A percentile compares a stretch with the other conserved stretches of the same genome.
Conservation (phyloP, 2,797 vertebrate genomes). For the Taeniopygia guttata region DNA sequence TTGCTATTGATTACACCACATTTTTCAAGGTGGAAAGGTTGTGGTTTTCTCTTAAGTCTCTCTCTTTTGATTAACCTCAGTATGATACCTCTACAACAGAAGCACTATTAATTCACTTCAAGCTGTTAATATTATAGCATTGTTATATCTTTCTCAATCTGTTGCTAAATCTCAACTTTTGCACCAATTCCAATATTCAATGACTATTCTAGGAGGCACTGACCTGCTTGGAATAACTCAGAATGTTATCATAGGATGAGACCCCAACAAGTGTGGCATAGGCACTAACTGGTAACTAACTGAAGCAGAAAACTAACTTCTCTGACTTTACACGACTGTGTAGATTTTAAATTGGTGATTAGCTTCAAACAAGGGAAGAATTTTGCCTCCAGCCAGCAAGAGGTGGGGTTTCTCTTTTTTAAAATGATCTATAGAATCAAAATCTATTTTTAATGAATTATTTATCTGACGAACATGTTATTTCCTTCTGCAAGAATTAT, state of each 20-base stretch:
- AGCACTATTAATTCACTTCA: background rate
- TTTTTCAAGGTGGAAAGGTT: background rate
- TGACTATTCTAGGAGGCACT: background rate
- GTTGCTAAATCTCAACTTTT: background rate
- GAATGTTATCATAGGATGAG: background rate
- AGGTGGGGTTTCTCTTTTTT: background rate
- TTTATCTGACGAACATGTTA: background rate
- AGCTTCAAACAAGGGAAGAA: background rate
- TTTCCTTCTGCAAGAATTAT: background rate
- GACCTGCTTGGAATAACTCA: background rate
- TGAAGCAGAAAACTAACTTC: background rate
- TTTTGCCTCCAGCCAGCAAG: background rate
- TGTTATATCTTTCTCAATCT: background rate
- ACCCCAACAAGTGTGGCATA: background rate
- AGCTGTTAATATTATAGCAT: background rate
- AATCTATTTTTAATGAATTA: background rate
- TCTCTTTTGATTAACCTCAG: background rate
- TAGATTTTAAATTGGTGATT: background rate
- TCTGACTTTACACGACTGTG: fast-evolving
- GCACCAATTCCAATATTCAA: background rate
- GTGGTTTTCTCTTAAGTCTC: background rate
- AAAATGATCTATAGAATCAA: background rate
- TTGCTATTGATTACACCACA: background rate
- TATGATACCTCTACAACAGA: background rate
- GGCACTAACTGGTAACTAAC: background rate